phyloP scores from a whole-genome alignment of 2,888 invertebrate genomes.

The Luperina nickerlii region DNA sequence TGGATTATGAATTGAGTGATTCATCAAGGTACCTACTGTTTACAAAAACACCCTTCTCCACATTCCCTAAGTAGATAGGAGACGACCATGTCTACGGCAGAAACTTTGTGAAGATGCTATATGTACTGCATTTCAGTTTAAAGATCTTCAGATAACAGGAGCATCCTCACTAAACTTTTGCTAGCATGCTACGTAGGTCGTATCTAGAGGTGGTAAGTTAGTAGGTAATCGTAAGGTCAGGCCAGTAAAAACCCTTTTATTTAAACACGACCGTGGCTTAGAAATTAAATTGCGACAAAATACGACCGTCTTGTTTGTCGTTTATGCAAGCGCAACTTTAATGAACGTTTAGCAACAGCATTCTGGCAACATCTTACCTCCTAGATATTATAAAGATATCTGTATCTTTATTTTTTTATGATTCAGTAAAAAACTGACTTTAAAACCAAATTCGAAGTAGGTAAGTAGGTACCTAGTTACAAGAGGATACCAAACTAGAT shows the following conservation, averaged over 20 bases:
- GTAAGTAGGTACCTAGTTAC: neutral
- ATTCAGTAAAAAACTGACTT: neutral
- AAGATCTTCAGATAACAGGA: neutral
- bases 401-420: neutral
- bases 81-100: neutral
- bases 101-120: too few species aligned
- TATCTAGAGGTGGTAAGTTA: neutral
- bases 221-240: constrained; percentile 18
- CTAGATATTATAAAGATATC: neutral
- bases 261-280: constrained; percentile 13
- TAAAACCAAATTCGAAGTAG: neutral
- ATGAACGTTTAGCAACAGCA: constrained; percentile 40
- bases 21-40: constrained; percentile 9
- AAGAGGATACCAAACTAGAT: neutral
- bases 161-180: neutral
- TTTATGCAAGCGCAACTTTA: constrained; percentile 37
- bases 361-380: constrained; percentile 14
- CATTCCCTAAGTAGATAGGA: neutral
- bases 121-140: neutral
- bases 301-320: constrained; percentile 11
- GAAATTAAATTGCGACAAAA: constrained; percentile 32
- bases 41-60: neutral
- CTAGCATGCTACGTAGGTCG: neutral
- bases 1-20: constrained; percentile 17
- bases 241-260: constrained; percentile 36